These are phyloP conservation scores for Chionis minor DNA, from an alignment of 2,113 vertebrate genomes.

Conservation along the genomic window DNA sequence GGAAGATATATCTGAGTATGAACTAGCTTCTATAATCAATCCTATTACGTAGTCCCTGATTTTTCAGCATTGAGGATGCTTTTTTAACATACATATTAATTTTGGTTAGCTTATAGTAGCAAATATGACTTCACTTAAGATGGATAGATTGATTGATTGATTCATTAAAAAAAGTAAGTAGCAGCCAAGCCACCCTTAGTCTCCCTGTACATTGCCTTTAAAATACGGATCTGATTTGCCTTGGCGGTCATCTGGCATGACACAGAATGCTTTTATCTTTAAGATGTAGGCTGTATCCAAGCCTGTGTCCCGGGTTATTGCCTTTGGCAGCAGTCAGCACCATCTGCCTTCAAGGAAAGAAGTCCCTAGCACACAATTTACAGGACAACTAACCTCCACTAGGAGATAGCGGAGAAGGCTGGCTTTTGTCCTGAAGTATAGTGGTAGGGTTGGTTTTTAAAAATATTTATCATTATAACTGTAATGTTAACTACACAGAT, in stretches of 20 bases:
- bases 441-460: background rate
- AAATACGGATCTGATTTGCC: background rate
- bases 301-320: fast-evolving
- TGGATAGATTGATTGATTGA: background rate
- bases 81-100: background rate
- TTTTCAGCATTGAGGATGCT: background rate
- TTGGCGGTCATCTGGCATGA: background rate
- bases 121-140: background rate
- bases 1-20: background rate
- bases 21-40: background rate
- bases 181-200: background rate
- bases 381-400: background rate
- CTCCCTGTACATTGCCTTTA: background rate
- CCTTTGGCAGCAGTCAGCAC: background rate
- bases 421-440: background rate
- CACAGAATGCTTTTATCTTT: background rate
- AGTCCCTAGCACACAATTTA: background rate
- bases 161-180: background rate
- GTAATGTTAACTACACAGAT: background rate
- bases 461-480: background rate
- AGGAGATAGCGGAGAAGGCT: background rate
- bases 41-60: background rate
- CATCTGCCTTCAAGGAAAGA: background rate
- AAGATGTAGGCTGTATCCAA: background rate
- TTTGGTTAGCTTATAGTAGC: background rate